phyloP scores from a whole-genome alignment of 2,888 invertebrate genomes.

The Megalurothrips usitatus region DNA sequence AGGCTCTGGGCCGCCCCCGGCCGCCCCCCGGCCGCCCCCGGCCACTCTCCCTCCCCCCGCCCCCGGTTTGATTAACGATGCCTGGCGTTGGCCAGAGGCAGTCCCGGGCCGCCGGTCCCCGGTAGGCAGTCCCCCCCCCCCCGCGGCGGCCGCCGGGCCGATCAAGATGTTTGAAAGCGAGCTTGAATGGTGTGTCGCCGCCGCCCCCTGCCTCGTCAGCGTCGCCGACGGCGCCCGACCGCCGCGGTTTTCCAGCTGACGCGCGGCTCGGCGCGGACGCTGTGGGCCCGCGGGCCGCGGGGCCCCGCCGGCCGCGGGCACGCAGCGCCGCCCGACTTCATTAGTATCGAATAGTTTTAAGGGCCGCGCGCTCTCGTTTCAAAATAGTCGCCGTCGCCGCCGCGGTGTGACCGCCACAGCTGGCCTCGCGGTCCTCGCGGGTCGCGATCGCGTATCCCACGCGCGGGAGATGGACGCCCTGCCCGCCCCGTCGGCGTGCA shows the following conservation, averaged over 20 bases:
- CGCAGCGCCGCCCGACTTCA: no score
- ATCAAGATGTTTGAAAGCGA: not conserved
- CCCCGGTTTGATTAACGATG: not conserved
- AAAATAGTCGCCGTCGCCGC: no score
- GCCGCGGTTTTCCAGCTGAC: not conserved
- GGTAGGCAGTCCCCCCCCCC: not conserved
- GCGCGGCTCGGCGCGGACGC: not conserved
- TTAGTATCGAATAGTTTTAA: no score
- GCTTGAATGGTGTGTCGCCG: not conserved
- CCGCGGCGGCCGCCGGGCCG: not conserved
- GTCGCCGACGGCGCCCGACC: no score
- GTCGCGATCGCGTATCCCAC: not conserved
- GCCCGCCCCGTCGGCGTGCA: not conserved
- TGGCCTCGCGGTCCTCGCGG: no score
- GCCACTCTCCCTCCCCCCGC: not conserved
- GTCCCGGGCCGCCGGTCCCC: not conserved
- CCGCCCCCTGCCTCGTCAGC: not conserved
- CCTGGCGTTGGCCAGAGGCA: not conserved
- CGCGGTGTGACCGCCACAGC: no score
- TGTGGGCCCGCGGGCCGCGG: not conserved
- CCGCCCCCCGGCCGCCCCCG: not conserved
- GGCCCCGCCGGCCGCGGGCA: no score
- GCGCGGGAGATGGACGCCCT: not conserved
- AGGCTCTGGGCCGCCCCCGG: not conserved
- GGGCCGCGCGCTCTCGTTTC: no score